These are phyloP conservation scores for Drosophila stalkeri DNA, from an alignment of 2,888 invertebrate species.

Conservation along the genomic window DNA sequence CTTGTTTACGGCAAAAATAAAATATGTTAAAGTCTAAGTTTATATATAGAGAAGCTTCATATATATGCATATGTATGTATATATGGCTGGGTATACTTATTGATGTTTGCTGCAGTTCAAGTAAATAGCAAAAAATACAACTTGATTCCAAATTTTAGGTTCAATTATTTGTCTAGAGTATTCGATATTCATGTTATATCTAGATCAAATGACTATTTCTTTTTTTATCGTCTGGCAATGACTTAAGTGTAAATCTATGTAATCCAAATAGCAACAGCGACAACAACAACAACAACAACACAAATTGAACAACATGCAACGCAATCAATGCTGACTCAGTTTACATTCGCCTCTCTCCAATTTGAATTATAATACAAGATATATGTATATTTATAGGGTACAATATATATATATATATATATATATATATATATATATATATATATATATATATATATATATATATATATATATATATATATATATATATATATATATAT, in stretches of 20 bases:
- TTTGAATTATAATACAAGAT: slow-evolving; percentile 21
- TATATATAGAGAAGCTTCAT: not conserved
- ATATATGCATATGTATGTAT: too few species aligned
- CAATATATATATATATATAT: not conserved
- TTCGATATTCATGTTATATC: not conserved
- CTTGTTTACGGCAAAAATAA: too few species aligned
- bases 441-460: not conserved
- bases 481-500: not conserved
- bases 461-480: not conserved
- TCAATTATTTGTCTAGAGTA: not conserved
- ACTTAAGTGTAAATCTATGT: slow-evolving; percentile 65
- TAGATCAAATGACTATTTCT: not conserved
- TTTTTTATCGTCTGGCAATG: slow-evolving; percentile 26
- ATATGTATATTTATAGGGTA: not conserved
- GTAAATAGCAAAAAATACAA: not conserved
- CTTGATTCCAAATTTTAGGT: not conserved
- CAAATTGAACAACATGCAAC: slow-evolving; percentile 44
- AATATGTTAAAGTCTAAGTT: too few species aligned
- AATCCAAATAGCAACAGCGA: slow-evolving; percentile 35
- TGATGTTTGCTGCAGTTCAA: not conserved
- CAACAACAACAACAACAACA: slow-evolving; percentile 1
- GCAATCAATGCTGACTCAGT: slow-evolving; percentile 57
- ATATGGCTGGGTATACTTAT: not conserved
- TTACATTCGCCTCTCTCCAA: slow-evolving; percentile 21
- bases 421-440: not conserved